phyloP scores from a whole-genome alignment of 2,888 invertebrate genomes.

The Plutella xylostella region DNA sequence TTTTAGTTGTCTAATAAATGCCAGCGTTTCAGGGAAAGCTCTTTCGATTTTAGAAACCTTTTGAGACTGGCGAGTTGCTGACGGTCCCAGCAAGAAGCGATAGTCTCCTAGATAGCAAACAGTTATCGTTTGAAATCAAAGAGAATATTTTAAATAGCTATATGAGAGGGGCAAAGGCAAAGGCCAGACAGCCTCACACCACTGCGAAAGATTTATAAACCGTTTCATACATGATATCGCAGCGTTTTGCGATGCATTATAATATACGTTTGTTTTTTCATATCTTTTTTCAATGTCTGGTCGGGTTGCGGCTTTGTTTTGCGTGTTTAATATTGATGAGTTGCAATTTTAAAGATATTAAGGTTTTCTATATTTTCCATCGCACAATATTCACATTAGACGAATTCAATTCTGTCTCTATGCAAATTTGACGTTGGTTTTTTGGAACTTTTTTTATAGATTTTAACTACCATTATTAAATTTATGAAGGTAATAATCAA shows the following conservation, averaged over 20 bases:
- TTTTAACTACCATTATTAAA: not conserved
- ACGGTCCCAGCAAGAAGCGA: not conserved
- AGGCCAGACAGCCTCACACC: conserved; percentile 52
- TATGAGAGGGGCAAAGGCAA: conserved; percentile 47
- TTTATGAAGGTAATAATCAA: not conserved
- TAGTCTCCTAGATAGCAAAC: conserved; percentile 31
- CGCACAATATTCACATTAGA: not conserved
- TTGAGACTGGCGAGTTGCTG: not conserved
- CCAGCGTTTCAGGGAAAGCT: too few relatives aligned
- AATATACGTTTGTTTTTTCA: conserved; percentile 30
- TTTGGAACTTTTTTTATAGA: not conserved
- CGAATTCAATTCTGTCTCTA: not conserved
- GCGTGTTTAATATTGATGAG: conserved; percentile 37
- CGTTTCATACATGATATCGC: conserved; percentile 41
- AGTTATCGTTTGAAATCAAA: conserved; percentile 60
- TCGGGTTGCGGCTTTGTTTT: conserved; percentile 41
- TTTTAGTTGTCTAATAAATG: too few relatives aligned
- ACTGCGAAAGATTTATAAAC: conserved; percentile 50
- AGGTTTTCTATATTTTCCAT: not conserved
- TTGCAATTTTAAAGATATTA: not conserved
- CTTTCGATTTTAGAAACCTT: too few relatives aligned
- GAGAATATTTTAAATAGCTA: conserved; percentile 68
- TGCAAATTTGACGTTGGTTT: too few relatives aligned
- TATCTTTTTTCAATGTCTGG: conserved; percentile 43
- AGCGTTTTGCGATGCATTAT: conserved; percentile 55